Evolutionary conservation across 2,888 invertebrate genomes (phyloP), one percentile per base, ranked within the genome.

Genomic region (Tineola bisselliella): DNA sequence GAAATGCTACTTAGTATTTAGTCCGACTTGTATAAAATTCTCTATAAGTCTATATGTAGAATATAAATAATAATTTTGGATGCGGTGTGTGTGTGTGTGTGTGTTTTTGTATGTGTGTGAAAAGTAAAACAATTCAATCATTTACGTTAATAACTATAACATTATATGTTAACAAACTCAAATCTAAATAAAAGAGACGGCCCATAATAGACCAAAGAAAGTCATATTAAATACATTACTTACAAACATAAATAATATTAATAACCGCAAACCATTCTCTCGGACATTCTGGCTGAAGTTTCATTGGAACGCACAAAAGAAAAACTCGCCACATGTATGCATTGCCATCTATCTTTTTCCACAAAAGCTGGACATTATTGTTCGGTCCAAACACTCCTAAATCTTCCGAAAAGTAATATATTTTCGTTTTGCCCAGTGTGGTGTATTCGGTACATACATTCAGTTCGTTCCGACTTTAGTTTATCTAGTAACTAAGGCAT

Each of bases 341-440:
- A 86, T 79, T 76, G 81, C 86, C 84, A 87, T 88, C 79, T 86
- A 86, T 88, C 88, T 87, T 84, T 86, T 84, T 86, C 84, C 84
- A 88, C 88, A 88, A 88, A 88, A 87, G 87, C 87, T 78, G 87
- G 88, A 88, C 88, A 88, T 88, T 88, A 88, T 88, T 88, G 88
- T 87, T 86, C 86, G 88, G 87, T 88, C 87, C 87, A 87, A 87
- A 87, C 87, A 86, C 86, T 84, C 86, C 78, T 88, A 87, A 88
- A 88, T 88, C 87, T 88, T 86, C 82, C 83, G 81, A 81, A 84
- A 82, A 87, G 88, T 84, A 87, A 88, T 88, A 88, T 88, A 88
- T 88, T 84, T 87, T 88, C 87, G 86, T 87, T 88, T 87, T 88
- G 84, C 82, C 79, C 84, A 81, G 77, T 82, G 84, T 78, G 84